Conservation (phyloP, 2,888 invertebrate genomes). For the Drosophila robusta region DNA sequence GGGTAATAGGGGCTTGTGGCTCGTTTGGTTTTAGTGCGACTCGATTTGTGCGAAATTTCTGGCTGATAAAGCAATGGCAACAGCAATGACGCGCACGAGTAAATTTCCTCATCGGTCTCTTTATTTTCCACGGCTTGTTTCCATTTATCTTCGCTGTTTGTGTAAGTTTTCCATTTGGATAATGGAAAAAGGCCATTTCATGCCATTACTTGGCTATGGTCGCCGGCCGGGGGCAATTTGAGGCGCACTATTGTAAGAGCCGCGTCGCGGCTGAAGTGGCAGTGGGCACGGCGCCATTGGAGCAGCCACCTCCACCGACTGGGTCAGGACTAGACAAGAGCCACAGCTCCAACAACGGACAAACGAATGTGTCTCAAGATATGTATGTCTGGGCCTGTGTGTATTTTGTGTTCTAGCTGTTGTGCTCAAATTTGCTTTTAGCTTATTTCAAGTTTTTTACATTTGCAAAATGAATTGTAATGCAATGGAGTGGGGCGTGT, state of each 20-base stretch:
- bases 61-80: conserved; percentile 81
- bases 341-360: conserved; percentile 24
- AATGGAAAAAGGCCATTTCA: conserved; percentile 84
- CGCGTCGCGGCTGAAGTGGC: conserved; percentile 53
- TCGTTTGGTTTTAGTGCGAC: conserved; percentile 65
- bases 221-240: conserved; percentile 67
- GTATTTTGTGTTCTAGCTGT: conserved; percentile 9
- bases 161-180: conserved; percentile 84
- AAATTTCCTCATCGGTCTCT: conserved; percentile 71
- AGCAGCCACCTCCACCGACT: conserved; percentile 23
- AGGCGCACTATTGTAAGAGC: conserved; percentile 69
- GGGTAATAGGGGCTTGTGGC: conserved; percentile 9
- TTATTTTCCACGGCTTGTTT: conserved; percentile 60
- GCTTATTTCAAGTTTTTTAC: conserved; percentile 69
- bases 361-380: conserved; percentile 39
- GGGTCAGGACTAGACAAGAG: conserved; percentile 5
- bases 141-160: conserved; percentile 69
- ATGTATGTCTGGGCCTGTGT: conserved; percentile 16
- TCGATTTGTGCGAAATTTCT: conserved; percentile 72
- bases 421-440: conserved; percentile 40
- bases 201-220: conserved; percentile 71
- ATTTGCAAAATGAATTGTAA: conserved; percentile 82
- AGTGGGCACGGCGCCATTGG: conserved; percentile 72
- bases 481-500: conserved; percentile 64
- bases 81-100: conserved; percentile 77